These are phyloP conservation scores for Diloba caeruleocephala DNA, from an alignment of 2,888 invertebrate species.

Conservation along the genomic window DNA sequence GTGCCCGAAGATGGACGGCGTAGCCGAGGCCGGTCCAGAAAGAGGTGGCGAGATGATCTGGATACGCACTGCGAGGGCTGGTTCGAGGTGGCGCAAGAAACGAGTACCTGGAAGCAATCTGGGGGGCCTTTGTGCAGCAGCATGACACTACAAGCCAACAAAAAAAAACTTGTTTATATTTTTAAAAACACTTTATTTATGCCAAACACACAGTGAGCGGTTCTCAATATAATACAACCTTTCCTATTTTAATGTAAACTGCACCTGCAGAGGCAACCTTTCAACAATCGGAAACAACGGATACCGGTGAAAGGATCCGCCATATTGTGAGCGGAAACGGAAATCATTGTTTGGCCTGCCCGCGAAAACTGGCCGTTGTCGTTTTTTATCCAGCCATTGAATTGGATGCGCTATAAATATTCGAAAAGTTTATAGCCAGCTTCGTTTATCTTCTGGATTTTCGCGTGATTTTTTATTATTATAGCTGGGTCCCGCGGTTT, in stretches of 20 bases:
- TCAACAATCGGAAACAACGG: constrained; percentile 55
- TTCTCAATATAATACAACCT: constrained; percentile 30
- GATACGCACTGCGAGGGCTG: too few species aligned
- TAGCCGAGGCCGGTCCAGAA: too few species aligned
- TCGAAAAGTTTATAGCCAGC: constrained; percentile 48
- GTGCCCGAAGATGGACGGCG: too few species aligned
- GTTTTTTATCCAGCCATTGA: constrained; percentile 48
- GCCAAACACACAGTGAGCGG: constrained; percentile 4
- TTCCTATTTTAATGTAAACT: constrained; percentile 31
- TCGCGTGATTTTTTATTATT: too few species aligned
- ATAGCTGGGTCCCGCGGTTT: too few species aligned
- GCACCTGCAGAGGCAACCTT: constrained; percentile 43
- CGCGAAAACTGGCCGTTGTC: constrained; percentile 52
- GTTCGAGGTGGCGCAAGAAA: too few species aligned
- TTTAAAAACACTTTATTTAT: background rate
- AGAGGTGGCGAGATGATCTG: too few species aligned
- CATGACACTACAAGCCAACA: too few species aligned
- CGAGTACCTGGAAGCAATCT: too few species aligned
- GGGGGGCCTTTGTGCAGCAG: too few species aligned
- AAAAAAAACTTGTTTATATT: too few species aligned
- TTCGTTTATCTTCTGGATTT: constrained; percentile 26
- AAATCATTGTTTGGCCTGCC: constrained; percentile 71
- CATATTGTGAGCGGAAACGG: constrained; percentile 75
- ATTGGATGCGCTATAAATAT: constrained; percentile 54
- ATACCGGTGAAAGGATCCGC: constrained; percentile 58